These are phyloP conservation scores for Tolypeutes matacus DNA, from an alignment of 2,797 vertebrate genomes.

Conservation along the genomic window DNA sequence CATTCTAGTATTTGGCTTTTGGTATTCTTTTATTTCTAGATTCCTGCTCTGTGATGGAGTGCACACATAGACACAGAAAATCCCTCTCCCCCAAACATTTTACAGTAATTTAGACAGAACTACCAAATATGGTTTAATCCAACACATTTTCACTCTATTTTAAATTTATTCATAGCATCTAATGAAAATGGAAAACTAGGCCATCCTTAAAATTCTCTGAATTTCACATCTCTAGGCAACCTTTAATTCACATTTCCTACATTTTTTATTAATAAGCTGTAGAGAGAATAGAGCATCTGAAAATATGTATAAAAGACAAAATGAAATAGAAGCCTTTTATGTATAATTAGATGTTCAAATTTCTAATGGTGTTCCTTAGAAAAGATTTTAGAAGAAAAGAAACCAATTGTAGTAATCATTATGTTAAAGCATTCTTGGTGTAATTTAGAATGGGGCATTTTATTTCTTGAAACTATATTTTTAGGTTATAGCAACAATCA, in stretches of 20 bases:
- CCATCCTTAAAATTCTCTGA: neutral
- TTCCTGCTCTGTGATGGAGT: neutral
- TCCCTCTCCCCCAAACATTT: neutral
- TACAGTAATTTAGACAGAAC: neutral
- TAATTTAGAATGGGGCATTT: neutral
- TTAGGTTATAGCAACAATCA: neutral
- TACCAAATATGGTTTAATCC: neutral
- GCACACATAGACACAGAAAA: neutral
- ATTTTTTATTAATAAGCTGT: neutral
- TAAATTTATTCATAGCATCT: neutral
- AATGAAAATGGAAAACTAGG: neutral
- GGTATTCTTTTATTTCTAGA: neutral
- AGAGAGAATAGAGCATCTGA: neutral
- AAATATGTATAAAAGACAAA: neutral
- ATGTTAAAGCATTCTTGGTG: neutral
- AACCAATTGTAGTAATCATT: neutral
- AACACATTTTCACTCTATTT: neutral
- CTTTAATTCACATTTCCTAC: neutral
- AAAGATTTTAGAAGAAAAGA: slow-evolving; percentile 11
- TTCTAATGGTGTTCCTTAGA: neutral
- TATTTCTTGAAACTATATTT: slow-evolving; percentile 31
- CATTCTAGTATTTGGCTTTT: neutral
- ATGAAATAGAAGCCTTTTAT: neutral
- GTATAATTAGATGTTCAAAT: neutral
- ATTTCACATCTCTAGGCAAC: neutral